phyloP scores from a whole-genome alignment of 2,888 invertebrate species.

The Antheraea assamensis region DNA sequence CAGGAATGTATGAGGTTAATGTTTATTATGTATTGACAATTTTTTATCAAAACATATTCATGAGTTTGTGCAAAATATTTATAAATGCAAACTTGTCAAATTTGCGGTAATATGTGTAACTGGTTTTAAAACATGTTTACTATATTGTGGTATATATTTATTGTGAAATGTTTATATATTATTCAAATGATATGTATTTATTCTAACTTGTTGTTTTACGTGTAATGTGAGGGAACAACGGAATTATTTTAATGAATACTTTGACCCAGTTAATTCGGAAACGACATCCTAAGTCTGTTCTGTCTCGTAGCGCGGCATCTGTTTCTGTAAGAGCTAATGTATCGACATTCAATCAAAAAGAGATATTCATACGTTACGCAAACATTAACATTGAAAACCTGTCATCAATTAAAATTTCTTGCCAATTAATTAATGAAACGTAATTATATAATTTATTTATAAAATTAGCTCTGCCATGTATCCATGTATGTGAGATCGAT shows the following conservation, averaged over 20 bases:
- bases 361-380: neutral
- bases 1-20: neutral
- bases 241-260: constrained; percentile 1
- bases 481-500: neutral
- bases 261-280: neutral
- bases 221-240: neutral
- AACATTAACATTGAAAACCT: neutral
- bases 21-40: neutral
- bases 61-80: neutral
- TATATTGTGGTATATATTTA: neutral
- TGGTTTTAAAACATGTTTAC: neutral
- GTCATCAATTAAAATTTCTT: neutral
- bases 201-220: neutral
- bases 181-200: neutral
- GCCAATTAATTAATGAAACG: neutral
- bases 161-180: neutral
- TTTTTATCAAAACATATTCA: neutral
- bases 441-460: neutral
- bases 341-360: neutral
- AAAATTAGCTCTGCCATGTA: neutral
- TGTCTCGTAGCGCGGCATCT: neutral
- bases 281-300: neutral
- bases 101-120: neutral
- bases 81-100: neutral
- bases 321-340: neutral